phyloP scores from a whole-genome alignment of 2,113 vertebrate genomes.

The Apodemus speciosus region DNA sequence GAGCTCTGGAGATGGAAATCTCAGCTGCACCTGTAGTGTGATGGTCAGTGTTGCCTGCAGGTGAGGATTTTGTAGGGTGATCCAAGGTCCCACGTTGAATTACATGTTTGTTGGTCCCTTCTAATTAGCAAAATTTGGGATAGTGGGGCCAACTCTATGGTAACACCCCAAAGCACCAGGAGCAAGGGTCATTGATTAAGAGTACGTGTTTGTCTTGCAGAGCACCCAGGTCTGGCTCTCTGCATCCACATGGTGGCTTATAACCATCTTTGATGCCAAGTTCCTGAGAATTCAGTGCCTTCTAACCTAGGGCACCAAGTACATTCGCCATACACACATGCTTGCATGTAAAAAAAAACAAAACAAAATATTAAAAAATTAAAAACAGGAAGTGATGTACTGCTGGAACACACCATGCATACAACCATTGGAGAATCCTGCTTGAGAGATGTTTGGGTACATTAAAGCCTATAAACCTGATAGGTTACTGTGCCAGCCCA shows the following conservation, averaged over 20 bases:
- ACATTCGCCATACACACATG: background rate
- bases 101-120: background rate
- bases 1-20: background rate
- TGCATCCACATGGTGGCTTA: background rate
- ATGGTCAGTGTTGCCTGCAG: background rate
- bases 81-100: background rate
- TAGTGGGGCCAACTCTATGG: background rate
- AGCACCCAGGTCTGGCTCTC: background rate
- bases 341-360: background rate
- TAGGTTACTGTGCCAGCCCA: background rate
- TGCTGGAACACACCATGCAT: background rate
- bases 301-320: background rate
- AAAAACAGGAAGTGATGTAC: background rate
- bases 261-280: background rate
- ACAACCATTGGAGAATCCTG: background rate
- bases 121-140: background rate
- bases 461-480: background rate
- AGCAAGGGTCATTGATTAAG: background rate
- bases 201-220: background rate
- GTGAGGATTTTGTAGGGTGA: background rate
- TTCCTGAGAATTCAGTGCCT: background rate
- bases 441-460: background rate
- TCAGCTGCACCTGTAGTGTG: background rate
- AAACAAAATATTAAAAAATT: background rate
- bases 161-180: background rate